Percentiles rank a stretch among this genome's conserved stretches.
Conservation (phyloP, 2,797 vertebrate genomes). For the Arnoldichthys spilopterus region DNA sequence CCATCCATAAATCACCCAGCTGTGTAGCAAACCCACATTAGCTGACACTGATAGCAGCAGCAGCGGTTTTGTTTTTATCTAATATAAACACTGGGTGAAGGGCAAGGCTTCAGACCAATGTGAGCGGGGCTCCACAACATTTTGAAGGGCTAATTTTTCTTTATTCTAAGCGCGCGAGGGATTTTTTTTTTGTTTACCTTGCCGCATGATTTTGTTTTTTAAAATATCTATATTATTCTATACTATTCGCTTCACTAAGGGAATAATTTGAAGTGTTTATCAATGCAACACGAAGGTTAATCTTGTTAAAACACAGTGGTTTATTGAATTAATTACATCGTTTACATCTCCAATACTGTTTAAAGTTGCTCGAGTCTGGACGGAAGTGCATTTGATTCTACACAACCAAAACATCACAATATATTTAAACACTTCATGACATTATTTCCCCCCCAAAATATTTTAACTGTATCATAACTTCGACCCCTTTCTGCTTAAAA, state of each 20-base stretch:
- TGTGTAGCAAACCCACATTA: constrained; percentile 6
- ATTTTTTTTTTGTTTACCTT: too few species aligned
- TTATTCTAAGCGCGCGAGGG: background rate
- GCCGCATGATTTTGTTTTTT: background rate
- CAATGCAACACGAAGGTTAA: constrained; percentile 62
- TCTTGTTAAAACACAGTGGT: constrained; percentile 86
- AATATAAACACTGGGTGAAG: constrained; percentile 63
- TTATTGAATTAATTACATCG: constrained; percentile 91
- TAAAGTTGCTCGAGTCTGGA: constrained; percentile 81
- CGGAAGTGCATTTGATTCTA: constrained; percentile 83
- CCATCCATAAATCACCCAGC: background rate
- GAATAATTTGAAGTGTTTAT: constrained; percentile 31
- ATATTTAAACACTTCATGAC: constrained; percentile 69
- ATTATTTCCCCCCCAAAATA: constrained; percentile 59
- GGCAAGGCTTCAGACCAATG: constrained; percentile 44
- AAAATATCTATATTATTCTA: background rate
- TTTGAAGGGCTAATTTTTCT: constrained; percentile 29
- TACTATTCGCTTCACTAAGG: background rate
- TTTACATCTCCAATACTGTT: constrained; percentile 91
- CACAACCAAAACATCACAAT: constrained; percentile 79
- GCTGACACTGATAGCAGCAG: constrained; percentile 37
- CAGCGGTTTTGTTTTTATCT: constrained; percentile 59
- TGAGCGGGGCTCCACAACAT: constrained; percentile 37
- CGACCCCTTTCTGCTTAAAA: constrained; percentile 81
- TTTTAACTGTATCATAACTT: constrained; percentile 77